Base-by-base conservation (phyloP, 2,888 invertebrate genomes). In the Cheilosia scutellata region DNA sequence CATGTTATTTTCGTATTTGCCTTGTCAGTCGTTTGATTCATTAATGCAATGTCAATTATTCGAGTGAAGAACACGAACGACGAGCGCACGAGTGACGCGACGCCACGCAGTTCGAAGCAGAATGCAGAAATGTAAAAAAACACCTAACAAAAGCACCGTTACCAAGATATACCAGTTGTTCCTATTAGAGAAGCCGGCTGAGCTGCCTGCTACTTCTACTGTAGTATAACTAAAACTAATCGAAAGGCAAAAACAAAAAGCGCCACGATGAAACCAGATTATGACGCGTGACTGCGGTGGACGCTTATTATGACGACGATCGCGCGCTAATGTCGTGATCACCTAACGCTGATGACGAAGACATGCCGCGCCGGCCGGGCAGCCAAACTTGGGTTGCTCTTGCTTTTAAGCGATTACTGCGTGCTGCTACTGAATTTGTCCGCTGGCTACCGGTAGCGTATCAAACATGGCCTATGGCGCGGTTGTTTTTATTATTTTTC, bases 141-240 rank as follows among this genome's bases (percentile, higher is more conserved):
- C 13, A 68, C 37, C 42, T 57, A 62, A 72, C 31, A 9, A 47
- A 65, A 65, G 42, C 49, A 83, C 83, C 79, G 83, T 84, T 84
- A 79, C 40, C 9, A 60, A 16, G 62, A 27, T 71, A 53, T 16
- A 51, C 66, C 74, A 80, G 51, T 84, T 79, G 57, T 86, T 86
- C 84, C 84, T 86, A 62, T 76, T 86, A 49, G 66, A 62, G 63
- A 57, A 75, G 42, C 62, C 58, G 58, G 40, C 57, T 31, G 20
- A 31, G 53, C 20, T 60, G 29, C 13, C 47, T 5, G 6, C 60
- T 5, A 40, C 25, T 74, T 40, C 31, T 16, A 49, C 49, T 33
- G 49, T 47, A 27, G 33, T 63, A 20, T 55, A 55, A 33, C 16
- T 49, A 66, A n/a, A n/a, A 29, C 58, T 58, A 66, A 75, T 66